These are phyloP conservation scores for Marmota flaviventris DNA, from an alignment of 2,113 vertebrate species.

Conservation along the genomic window DNA sequence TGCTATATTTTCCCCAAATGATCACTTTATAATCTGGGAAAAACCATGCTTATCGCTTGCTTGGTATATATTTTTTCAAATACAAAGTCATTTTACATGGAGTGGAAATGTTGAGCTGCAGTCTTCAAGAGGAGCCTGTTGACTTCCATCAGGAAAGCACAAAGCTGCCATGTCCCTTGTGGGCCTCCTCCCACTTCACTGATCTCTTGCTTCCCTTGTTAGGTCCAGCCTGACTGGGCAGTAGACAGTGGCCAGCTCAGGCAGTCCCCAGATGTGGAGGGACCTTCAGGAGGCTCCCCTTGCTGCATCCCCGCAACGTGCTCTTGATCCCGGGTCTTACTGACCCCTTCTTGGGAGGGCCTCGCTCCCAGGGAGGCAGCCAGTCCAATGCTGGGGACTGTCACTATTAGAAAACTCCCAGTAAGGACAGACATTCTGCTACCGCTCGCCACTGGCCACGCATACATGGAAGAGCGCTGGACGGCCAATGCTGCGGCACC, in stretches of 20 bases:
- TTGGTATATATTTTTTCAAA: neutral
- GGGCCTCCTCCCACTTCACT: neutral
- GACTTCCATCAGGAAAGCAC: neutral
- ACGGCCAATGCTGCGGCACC: too few species aligned
- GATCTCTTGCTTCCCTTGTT: neutral
- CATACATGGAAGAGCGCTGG: neutral
- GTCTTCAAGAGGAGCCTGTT: neutral
- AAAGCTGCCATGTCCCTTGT: fast-evolving
- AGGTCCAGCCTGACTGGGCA: neutral
- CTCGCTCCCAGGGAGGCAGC: fast-evolving
- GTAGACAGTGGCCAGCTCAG: too few species aligned
- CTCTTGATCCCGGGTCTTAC: neutral
- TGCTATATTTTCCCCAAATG: constrained; percentile 44
- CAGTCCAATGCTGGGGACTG: neutral
- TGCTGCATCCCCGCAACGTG: too few species aligned
- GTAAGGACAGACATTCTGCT: neutral
- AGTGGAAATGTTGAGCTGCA: neutral
- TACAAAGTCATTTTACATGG: neutral
- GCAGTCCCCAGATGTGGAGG: neutral
- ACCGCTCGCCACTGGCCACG: neutral
- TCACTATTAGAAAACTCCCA: neutral
- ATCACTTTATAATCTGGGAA: neutral
- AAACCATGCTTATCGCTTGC: neutral
- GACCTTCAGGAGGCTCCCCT: neutral
- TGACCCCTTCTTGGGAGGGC: neutral